Evolutionary conservation across 1,140 invertebrate species (phyloP).

Genomic region (Drosophila novamexicana): DNA sequence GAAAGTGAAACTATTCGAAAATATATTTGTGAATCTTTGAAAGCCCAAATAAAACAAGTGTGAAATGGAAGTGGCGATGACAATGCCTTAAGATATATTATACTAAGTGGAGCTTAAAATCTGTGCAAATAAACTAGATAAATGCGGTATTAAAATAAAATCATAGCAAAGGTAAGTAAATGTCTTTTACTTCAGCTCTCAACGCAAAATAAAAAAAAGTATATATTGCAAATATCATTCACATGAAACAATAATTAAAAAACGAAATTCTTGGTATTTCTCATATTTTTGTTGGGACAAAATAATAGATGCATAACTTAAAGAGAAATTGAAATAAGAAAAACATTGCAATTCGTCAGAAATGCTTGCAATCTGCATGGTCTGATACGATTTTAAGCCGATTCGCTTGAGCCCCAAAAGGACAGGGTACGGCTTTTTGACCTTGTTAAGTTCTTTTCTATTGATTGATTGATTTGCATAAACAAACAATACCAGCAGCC

Average conservation of each 20-base stretch:
- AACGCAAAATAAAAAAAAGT: no score
- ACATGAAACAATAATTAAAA: no score
- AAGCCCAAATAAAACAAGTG: neutral
- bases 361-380: neutral
- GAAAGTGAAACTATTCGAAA: constrained; percentile 12
- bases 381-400: neutral
- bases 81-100: constrained; percentile 22
- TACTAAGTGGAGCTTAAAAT: neutral
- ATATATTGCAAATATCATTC: no score
- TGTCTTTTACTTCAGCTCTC: neutral
- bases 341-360: no score
- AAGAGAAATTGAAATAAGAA: neutral
- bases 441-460: constrained; percentile 2
- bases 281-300: no score
- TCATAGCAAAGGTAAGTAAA: constrained; percentile 10
- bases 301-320: neutral
- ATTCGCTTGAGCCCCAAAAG: neutral
- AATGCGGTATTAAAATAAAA: neutral
- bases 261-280: no score
- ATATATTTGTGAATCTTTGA: neutral
- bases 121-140: constrained; percentile 2
- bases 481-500: constrained; percentile 15
- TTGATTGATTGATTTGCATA: constrained; percentile 48
- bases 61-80: constrained; percentile 13
- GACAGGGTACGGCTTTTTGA: neutral